Conservation (phyloP, 37 sponge, comb jelly and placozoan species). For the Beroe forskalii region DNA sequence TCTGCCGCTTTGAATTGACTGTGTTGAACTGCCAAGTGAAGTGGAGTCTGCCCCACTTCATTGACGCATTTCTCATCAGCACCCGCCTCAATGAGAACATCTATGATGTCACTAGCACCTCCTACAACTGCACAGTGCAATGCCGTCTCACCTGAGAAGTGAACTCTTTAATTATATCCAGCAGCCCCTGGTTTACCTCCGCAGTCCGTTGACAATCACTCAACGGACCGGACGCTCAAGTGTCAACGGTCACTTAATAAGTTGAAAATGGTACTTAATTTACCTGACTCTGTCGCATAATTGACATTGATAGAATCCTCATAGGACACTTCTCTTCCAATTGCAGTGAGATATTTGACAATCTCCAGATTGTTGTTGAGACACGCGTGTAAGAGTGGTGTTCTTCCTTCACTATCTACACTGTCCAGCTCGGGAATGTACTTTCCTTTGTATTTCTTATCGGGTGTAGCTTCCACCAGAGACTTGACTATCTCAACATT, state of each 20-base stretch:
- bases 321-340: neutral
- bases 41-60: neutral
- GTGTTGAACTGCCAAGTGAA: neutral
- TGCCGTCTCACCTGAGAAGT: slow-evolving; percentile 48
- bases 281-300: neutral
- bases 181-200: no score
- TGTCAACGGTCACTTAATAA: no score
- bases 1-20: neutral
- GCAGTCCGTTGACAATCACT: no score
- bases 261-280: no score
- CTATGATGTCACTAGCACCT: neutral
- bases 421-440: neutral
- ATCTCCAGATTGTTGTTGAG: neutral
- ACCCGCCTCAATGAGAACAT: neutral
- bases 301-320: neutral
- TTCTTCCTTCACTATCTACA: neutral
- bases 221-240: no score
- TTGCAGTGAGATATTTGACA: neutral
- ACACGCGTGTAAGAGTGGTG: neutral
- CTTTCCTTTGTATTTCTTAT: neutral
- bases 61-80: neutral
- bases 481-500: neutral
- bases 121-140: slow-evolving; percentile 48
- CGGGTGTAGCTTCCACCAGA: neutral
- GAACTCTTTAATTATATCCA: no score